Percentiles rank a stretch among this genome's conserved stretches.
Evolutionary conservation across 2,113 vertebrate species (phyloP).

Genomic region (Terrapene triunguis): DNA sequence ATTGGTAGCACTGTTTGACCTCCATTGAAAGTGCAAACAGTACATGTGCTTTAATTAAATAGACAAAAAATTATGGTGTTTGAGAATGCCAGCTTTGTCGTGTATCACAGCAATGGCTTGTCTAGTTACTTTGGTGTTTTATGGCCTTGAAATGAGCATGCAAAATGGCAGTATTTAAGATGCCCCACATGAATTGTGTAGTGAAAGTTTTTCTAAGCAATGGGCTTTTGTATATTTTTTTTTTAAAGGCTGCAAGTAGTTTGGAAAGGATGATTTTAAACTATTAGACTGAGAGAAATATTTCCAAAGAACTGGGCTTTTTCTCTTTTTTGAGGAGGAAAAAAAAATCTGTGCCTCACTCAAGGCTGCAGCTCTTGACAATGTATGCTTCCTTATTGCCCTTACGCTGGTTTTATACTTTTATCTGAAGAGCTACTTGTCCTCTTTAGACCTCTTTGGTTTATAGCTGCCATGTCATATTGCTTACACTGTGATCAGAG

Average conservation of each 20-base stretch:
- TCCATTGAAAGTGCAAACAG: conserved; percentile 9
- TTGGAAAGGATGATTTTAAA: neutral
- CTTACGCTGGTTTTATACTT: neutral
- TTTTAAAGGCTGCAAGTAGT: neutral
- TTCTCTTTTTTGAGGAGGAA: neutral
- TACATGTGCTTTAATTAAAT: conserved; percentile 50
- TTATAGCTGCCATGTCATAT: conserved; percentile 6
- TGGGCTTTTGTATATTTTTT: neutral
- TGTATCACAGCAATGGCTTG: conserved; percentile 6
- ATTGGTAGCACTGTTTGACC: neutral
- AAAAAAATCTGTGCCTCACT: neutral
- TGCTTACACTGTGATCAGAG: conserved; percentile 16
- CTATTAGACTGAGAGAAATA: neutral
- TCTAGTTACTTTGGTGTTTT: conserved; percentile 27
- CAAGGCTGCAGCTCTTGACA: conserved; percentile 2
- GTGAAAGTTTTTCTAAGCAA: neutral
- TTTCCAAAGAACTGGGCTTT: neutral
- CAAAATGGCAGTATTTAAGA: conserved; percentile 9
- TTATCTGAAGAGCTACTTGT: neutral
- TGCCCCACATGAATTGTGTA: neutral
- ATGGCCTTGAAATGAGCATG: conserved; percentile 36
- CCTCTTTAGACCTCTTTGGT: neutral
- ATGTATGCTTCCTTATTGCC: neutral
- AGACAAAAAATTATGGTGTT: neutral
- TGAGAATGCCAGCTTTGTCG: conserved; percentile 36